Conservation (phyloP, 2,888 invertebrate species). For the Melinopterus prodromus region DNA sequence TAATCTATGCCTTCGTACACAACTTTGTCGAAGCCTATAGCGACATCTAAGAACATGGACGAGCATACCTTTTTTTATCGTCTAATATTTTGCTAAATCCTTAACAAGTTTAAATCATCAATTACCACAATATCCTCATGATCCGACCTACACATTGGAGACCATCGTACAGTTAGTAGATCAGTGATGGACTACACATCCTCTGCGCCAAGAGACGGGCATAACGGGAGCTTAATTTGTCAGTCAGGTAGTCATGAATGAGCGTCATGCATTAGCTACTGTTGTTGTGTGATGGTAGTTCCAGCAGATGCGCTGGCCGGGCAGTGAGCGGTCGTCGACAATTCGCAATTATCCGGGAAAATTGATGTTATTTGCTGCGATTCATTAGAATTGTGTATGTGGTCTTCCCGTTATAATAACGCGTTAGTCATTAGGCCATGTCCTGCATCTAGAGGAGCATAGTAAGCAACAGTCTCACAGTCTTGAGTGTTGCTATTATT, state of each 20-base stretch:
- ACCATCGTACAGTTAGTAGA: neutral
- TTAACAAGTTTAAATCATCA: too few species aligned
- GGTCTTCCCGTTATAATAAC: slow-evolving; percentile 20
- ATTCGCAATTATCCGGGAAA: neutral
- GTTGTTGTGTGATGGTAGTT: neutral
- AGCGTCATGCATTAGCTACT: neutral
- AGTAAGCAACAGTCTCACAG: neutral
- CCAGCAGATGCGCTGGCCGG: neutral
- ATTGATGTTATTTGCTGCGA: slow-evolving; percentile 24
- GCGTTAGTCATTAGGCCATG: neutral
- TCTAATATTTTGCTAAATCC: too few species aligned
- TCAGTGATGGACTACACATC: neutral
- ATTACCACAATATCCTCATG: too few species aligned
- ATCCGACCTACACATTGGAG: neutral
- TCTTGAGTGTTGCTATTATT: neutral
- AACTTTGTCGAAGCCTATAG: too few species aligned
- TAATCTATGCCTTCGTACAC: too few species aligned
- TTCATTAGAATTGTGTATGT: slow-evolving; percentile 17
- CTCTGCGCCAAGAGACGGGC: neutral
- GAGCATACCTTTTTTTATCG: too few species aligned
- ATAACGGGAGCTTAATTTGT: neutral
- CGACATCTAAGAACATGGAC: too few species aligned
- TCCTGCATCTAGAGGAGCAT: neutral
- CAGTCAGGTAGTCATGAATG: neutral
- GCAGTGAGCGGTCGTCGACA: neutral